Percentiles rank a stretch among this genome's conserved stretches.
These are phyloP conservation scores for Geotria australis DNA, from an alignment of 2,797 vertebrate genomes.

Conservation along the genomic window DNA sequence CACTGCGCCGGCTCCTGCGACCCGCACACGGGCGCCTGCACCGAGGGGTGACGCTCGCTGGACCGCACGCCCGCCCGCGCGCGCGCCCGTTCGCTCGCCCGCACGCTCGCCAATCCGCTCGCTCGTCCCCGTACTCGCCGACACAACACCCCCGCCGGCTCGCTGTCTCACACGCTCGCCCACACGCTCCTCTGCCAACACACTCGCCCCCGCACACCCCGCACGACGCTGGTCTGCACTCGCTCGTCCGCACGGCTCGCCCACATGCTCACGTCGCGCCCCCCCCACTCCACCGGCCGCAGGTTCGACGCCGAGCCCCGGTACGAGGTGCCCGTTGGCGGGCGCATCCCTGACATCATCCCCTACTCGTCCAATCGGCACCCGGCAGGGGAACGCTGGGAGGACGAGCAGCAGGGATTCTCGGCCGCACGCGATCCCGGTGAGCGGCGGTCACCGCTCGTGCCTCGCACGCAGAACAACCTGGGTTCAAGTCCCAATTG, in stretches of 20 bases:
- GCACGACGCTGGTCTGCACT: too few species aligned
- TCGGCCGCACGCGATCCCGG: constrained; percentile 42
- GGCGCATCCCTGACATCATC: constrained; percentile 26
- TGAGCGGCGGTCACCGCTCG: constrained; percentile 5
- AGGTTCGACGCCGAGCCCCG: constrained; percentile 6
- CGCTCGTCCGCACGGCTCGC: too few species aligned
- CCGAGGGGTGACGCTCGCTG: constrained; percentile 13
- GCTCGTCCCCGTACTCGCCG: too few species aligned
- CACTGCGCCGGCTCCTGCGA: constrained; percentile 30
- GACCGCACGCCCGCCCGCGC: too few species aligned
- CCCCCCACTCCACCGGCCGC: too few species aligned
- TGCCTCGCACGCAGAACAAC: not conserved
- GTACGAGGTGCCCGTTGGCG: constrained; percentile 31
- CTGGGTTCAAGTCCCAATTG: not conserved
- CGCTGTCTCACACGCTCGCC: too few species aligned
- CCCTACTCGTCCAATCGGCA: constrained; percentile 17
- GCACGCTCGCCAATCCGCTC: too few species aligned
- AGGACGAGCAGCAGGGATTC: constrained; percentile 32
- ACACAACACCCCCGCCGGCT: too few species aligned
- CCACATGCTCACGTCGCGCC: too few species aligned
- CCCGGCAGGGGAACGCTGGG: constrained; percentile 33
- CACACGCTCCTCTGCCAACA: too few species aligned
- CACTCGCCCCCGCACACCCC: too few species aligned
- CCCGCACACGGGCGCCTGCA: constrained; percentile 23
- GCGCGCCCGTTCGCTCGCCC: too few species aligned